Evolutionary conservation across 2,888 invertebrate genomes (phyloP).

Genomic region (Ectemnius lituratus): DNA sequence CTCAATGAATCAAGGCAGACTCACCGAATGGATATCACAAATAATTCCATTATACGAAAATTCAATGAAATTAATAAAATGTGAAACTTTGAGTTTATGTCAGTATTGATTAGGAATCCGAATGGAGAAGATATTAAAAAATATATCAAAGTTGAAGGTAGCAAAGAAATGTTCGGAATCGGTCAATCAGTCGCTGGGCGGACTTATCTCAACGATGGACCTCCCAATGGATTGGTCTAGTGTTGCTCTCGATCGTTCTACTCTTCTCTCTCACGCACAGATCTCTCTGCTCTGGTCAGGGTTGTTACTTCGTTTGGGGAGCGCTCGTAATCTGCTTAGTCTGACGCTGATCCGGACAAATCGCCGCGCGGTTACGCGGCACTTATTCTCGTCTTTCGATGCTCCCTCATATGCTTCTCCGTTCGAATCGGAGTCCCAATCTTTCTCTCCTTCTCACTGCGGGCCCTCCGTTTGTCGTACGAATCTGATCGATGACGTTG

Average conservation of each 20-base stretch:
- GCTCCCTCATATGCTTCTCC: constrained; percentile 16
- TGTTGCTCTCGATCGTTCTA: no score
- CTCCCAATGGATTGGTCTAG: constrained; percentile 19
- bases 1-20: no score
- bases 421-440: background rate
- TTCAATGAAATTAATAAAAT: no score
- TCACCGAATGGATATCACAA: no score
- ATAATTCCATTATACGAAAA: no score
- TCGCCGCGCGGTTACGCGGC: constrained; percentile 77
- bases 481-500: constrained; percentile 58
- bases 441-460: background rate
- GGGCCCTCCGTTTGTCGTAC: constrained; percentile 28
- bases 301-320: constrained; percentile 66
- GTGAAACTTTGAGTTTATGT: no score
- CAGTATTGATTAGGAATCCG: no score
- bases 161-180: no score
- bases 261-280: no score
- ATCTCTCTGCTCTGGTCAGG: constrained; percentile 19
- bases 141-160: no score
- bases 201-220: constrained; percentile 22
- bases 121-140: no score
- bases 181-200: no score
- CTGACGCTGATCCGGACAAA: constrained; percentile 82
- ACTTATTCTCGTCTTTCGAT: constrained; percentile 66
- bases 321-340: constrained; percentile 80